phyloP scores from a whole-genome alignment of 2,797 vertebrate genomes.

The Rousettus madagascariensis region DNA sequence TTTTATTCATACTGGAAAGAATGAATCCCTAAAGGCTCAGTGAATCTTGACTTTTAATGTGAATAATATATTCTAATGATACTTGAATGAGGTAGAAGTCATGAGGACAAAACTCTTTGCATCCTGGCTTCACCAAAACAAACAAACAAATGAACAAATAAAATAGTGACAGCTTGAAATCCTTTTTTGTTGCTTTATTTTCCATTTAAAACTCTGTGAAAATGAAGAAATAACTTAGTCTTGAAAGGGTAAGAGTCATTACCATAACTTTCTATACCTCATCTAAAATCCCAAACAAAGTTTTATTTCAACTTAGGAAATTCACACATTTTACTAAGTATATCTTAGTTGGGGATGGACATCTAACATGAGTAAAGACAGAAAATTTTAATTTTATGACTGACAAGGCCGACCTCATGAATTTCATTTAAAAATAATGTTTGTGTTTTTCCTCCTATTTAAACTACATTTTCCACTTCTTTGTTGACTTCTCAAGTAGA shows the following conservation, averaged over 20 bases:
- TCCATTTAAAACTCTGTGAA: neutral
- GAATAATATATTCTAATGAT: neutral
- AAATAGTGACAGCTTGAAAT: neutral
- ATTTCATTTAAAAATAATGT: conserved; percentile 41
- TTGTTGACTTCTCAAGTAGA: neutral
- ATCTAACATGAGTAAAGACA: neutral
- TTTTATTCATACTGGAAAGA: neutral
- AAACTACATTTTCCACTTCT: neutral
- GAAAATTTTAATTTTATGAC: neutral
- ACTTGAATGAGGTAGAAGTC: neutral
- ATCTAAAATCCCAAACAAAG: neutral
- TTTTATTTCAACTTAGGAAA: neutral
- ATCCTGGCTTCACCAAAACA: neutral
- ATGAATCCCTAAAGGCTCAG: neutral
- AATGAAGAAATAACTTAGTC: neutral
- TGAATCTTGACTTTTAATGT: neutral
- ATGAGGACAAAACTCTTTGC: neutral
- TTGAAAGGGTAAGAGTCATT: neutral
- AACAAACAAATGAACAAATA: neutral
- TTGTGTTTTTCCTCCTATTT: neutral
- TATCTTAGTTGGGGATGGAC: neutral
- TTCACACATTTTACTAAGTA: neutral
- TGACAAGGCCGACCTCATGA: neutral
- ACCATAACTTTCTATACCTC: neutral
- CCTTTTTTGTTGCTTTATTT: neutral